Percentiles rank a stretch among this genome's conserved stretches.
These are phyloP conservation scores for Scomberomorus guttatus DNA, from an alignment of 2,797 vertebrate species.

Conservation along the genomic window DNA sequence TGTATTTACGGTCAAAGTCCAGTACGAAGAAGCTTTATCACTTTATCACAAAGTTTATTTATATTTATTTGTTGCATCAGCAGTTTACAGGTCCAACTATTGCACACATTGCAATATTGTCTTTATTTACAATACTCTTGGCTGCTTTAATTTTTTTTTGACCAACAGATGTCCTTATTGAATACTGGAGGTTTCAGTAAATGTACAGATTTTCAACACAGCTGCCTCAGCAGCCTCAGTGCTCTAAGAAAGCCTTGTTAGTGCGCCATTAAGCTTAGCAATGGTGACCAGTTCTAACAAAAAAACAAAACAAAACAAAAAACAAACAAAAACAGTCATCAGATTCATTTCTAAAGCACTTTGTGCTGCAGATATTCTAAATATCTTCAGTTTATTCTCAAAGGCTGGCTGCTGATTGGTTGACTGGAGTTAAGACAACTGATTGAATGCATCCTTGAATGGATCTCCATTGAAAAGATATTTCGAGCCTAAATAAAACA, in stretches of 20 bases:
- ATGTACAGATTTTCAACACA: background rate
- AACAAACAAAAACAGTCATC: too few relatives aligned
- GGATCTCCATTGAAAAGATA: conserved; percentile 6
- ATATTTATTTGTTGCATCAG: conserved; percentile 29
- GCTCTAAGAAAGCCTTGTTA: background rate
- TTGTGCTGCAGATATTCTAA: background rate
- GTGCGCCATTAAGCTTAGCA: background rate
- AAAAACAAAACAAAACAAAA: background rate
- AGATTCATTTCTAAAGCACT: background rate
- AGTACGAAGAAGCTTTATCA: background rate
- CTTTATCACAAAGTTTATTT: background rate
- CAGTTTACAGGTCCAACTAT: conserved; percentile 19
- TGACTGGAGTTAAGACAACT: background rate
- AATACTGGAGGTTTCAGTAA: background rate
- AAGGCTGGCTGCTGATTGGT: background rate
- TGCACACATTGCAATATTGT: background rate
- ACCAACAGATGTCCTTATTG: background rate
- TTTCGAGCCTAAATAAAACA: conserved; percentile 1
- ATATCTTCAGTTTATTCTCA: conserved; percentile 5
- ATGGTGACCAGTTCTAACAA: background rate
- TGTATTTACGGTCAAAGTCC: background rate
- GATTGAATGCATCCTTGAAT: background rate
- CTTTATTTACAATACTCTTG: background rate
- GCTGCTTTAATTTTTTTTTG: background rate
- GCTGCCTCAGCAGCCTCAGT: background rate